phyloP scores from a whole-genome alignment of 2,113 vertebrate genomes.

The Rissa tridactyla region DNA sequence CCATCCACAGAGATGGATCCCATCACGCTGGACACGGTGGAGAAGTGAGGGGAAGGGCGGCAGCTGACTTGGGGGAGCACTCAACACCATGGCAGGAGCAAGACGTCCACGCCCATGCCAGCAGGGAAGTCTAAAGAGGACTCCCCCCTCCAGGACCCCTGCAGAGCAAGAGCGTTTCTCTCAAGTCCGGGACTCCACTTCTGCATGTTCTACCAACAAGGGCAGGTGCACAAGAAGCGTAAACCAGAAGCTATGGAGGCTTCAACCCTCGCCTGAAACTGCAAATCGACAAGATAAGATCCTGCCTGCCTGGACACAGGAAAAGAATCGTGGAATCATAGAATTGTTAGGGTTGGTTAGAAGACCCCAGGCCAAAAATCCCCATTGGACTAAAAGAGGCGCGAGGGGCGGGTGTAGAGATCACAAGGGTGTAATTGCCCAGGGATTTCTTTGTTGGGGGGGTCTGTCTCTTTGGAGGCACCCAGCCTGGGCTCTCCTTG shows the following conservation, averaged over 20 bases:
- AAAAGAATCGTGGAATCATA: neutral
- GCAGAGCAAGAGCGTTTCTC: neutral
- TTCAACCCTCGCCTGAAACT: neutral
- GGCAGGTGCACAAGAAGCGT: neutral
- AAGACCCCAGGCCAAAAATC: too few species aligned
- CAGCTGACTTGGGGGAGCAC: fast-evolving
- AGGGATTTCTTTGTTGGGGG: too few species aligned
- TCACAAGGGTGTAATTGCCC: too few species aligned
- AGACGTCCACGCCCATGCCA: neutral
- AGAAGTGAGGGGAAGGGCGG: neutral
- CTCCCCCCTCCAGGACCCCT: too few species aligned
- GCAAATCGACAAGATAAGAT: neutral
- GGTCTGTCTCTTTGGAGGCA: neutral
- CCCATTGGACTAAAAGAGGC: too few species aligned
- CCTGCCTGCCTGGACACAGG: neutral
- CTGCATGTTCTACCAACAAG: neutral
- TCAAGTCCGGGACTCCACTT: neutral
- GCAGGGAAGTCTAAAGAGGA: neutral
- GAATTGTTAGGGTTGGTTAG: too few species aligned
- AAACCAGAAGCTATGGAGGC: neutral
- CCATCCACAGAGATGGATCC: neutral
- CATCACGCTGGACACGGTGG: too few species aligned
- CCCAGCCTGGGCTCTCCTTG: too few species aligned
- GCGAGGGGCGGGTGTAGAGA: too few species aligned
- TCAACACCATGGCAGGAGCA: fast-evolving